Percentiles rank a stretch among this genome's conserved stretches.
Evolutionary conservation across 2,888 invertebrate genomes (phyloP).

Genomic region (Scaptomyza caliginosa): DNA sequence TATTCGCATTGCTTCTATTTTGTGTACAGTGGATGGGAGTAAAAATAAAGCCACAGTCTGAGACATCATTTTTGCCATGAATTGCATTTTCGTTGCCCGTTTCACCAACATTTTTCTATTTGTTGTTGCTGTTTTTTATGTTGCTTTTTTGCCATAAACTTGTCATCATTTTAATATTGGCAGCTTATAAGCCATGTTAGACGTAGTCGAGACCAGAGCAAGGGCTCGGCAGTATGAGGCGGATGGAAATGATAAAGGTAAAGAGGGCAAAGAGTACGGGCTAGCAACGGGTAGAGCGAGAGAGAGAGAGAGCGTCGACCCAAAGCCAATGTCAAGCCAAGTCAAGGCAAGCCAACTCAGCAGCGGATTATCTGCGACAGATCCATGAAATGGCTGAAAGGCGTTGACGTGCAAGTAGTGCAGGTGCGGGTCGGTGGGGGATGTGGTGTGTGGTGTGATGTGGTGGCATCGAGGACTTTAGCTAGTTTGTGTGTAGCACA

Average conservation of each 20-base stretch:
- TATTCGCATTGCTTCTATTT: constrained; percentile 57
- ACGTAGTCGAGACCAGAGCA: constrained; percentile 39
- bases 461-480: constrained; percentile 40
- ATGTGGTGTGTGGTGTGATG: background rate
- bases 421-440: background rate
- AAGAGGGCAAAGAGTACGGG: background rate
- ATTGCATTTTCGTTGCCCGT: constrained; percentile 65
- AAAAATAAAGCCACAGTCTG: constrained; percentile 55
- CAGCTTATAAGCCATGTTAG: constrained; percentile 79
- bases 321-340: constrained; percentile 80
- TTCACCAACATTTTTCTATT: background rate
- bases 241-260: background rate
- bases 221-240: constrained; percentile 1
- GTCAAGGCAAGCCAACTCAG: constrained; percentile 80
- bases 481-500: constrained; percentile 75
- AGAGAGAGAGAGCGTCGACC: constrained; percentile 35
- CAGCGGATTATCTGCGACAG: constrained; percentile 78
- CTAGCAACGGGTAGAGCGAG: constrained; percentile 4
- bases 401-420: constrained; percentile 62
- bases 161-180: constrained; percentile 80
- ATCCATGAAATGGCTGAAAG: constrained; percentile 48
- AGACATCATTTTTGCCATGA: constrained; percentile 71
- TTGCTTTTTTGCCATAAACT: constrained; percentile 65
- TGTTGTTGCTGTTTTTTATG: constrained; percentile 14
- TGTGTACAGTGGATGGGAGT: constrained; percentile 2